A percentile compares a stretch with the other conserved stretches of the same genome.
Conservation (phyloP, 2,888 invertebrate genomes). For the Leptogaster cylindrica region DNA sequence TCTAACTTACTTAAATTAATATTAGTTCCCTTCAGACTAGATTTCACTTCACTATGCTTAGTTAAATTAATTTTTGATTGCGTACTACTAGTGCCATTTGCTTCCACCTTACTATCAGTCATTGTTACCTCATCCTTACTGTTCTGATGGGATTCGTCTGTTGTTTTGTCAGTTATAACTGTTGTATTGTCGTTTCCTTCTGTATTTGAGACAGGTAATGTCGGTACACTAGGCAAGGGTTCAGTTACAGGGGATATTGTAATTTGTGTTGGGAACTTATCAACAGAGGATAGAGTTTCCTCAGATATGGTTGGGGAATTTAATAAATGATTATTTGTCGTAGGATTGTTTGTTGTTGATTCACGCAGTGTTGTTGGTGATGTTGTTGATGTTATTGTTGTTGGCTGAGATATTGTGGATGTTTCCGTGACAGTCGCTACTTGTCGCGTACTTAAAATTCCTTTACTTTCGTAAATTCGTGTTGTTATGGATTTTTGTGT, state of each 20-base stretch:
- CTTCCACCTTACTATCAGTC: conserved; percentile 37
- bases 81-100: not conserved
- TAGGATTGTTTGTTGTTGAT: conserved; percentile 34
- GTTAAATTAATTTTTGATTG: conserved; percentile 36
- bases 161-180: conserved; percentile 4
- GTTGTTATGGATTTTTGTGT: conserved; percentile 56
- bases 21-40: conserved; percentile 53
- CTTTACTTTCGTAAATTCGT: conserved; percentile 58
- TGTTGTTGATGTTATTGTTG: conserved; percentile 51
- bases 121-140: conserved; percentile 35
- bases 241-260: conserved; percentile 40
- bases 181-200: conserved; percentile 42
- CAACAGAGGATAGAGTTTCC: conserved; percentile 48
- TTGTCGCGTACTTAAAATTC: conserved; percentile 47
- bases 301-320: conserved; percentile 49
- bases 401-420: conserved; percentile 49
- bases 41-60: conserved; percentile 48
- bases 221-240: conserved; percentile 42
- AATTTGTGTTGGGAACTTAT: conserved; percentile 38
- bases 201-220: conserved; percentile 51
- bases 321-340: too few species aligned
- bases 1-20: conserved; percentile 44
- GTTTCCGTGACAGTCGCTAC: conserved; percentile 33
- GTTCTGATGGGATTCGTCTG: conserved; percentile 6
- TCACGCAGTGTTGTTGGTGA: conserved; percentile 54